Conservation (phyloP, 2,113 vertebrate species). For the Hippocampus guttulatus region DNA sequence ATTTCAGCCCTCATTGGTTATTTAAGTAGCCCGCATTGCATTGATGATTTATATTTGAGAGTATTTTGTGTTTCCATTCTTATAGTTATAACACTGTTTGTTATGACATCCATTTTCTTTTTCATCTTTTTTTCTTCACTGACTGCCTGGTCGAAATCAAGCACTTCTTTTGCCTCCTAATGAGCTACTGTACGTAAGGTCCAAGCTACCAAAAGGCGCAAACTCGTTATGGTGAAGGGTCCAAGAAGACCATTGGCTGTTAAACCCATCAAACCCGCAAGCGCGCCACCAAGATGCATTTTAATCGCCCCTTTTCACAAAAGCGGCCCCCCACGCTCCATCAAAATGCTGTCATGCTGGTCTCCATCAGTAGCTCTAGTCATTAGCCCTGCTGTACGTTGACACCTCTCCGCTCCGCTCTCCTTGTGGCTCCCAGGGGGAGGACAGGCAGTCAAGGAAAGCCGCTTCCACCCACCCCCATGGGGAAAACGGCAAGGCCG, state of each 20-base stretch:
- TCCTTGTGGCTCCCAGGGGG: conserved; percentile 84
- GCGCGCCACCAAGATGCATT: not conserved
- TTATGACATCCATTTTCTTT: not conserved
- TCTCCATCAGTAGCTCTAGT: conserved; percentile 24
- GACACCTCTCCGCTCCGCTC: conserved; percentile 64
- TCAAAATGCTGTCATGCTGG: conserved; percentile 17
- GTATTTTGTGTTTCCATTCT: no score
- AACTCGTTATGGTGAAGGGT: not conserved
- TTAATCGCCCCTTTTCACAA: not conserved
- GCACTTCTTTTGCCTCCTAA: not conserved
- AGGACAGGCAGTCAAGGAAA: conserved; percentile 91
- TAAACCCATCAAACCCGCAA: not conserved
- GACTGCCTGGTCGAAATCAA: not conserved
- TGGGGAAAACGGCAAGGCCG: conserved; percentile 86
- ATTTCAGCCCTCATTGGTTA: no score
- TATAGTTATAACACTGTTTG: not conserved
- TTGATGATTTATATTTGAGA: no score
- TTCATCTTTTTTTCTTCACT: not conserved
- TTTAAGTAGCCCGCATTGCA: no score
- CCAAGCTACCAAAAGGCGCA: not conserved
- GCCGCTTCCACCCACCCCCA: conserved; percentile 88
- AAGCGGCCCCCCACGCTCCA: not conserved
- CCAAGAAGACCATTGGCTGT: not conserved
- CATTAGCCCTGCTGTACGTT: conserved; percentile 33
- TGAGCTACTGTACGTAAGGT: not conserved